Evolutionary conservation across 2,888 invertebrate genomes (phyloP).

Genomic region (Dasysyrphus tricinctus): DNA sequence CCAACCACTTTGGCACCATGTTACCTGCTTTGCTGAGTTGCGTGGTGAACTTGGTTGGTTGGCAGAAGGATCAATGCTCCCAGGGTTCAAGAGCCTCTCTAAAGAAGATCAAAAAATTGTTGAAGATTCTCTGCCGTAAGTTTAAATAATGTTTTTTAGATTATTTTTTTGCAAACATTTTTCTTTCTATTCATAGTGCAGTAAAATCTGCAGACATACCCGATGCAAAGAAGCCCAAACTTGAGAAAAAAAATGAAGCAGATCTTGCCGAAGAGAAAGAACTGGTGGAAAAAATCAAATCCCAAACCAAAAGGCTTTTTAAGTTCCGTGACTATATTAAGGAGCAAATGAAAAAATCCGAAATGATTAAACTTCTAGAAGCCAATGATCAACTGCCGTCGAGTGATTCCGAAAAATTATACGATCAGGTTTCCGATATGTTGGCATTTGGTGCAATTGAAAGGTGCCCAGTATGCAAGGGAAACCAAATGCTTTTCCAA

Average conservation of each 20-base stretch:
- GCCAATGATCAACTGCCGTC: constrained; percentile 89
- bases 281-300: constrained; percentile 84
- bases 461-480: constrained; percentile 91
- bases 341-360: constrained; percentile 85
- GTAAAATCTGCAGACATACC: constrained; percentile 85
- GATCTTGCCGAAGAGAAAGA: constrained; percentile 86
- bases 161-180: background rate
- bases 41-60: constrained; percentile 90
- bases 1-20: constrained; percentile 94
- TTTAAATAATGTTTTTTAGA: constrained; percentile 69
- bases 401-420: constrained; percentile 86
- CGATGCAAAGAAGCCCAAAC: constrained; percentile 88
- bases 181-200: constrained; percentile 78
- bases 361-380: constrained; percentile 87
- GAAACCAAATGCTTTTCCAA: constrained; percentile 88
- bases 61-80: constrained; percentile 88
- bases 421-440: constrained; percentile 91
- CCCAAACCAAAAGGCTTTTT: constrained; percentile 83
- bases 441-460: constrained; percentile 94
- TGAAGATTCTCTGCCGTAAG: constrained; percentile 87
- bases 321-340: constrained; percentile 87
- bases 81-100: constrained; percentile 89
- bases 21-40: constrained; percentile 92
- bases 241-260: constrained; percentile 85
- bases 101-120: constrained; percentile 89